Percentiles rank a stretch among this genome's conserved stretches.
These are phyloP conservation scores for Lampris incognitus DNA, from an alignment of 2,113 vertebrate genomes.

Conservation along the genomic window DNA sequence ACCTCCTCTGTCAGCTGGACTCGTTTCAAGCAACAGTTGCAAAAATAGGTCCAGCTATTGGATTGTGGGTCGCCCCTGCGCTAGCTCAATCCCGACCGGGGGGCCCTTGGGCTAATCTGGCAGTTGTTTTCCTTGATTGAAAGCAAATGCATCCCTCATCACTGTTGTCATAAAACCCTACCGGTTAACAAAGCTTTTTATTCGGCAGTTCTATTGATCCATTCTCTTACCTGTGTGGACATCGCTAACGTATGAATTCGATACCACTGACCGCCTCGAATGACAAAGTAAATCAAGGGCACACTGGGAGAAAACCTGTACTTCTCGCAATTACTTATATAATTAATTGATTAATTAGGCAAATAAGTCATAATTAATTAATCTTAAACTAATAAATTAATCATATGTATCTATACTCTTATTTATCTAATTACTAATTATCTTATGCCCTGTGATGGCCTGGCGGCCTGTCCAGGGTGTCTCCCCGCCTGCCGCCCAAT, in stretches of 20 bases:
- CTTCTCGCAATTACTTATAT: too few species aligned
- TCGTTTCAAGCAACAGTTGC: slow-evolving; percentile 73
- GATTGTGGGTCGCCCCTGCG: slow-evolving; percentile 23
- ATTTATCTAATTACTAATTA: too few species aligned
- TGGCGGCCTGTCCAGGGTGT: too few species aligned
- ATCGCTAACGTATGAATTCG: background rate
- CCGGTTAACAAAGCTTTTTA: slow-evolving; percentile 13
- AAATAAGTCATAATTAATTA: too few species aligned
- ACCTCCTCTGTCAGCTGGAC: slow-evolving; percentile 61
- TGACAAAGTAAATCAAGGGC: background rate
- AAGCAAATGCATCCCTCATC: slow-evolving; percentile 61
- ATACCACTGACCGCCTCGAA: too few species aligned
- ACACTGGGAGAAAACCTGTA: background rate
- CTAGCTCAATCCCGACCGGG: slow-evolving; percentile 6
- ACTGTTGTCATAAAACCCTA: slow-evolving; percentile 16
- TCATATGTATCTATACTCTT: too few species aligned
- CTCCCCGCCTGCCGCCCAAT: too few species aligned
- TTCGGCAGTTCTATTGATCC: slow-evolving; percentile 1
- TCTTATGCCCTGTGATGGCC: too few species aligned
- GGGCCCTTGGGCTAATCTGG: slow-evolving; percentile 52
- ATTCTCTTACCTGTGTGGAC: slow-evolving; percentile 8
- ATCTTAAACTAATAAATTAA: too few species aligned
- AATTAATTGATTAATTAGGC: too few species aligned
- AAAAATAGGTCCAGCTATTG: slow-evolving; percentile 57
- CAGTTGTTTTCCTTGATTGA: slow-evolving; percentile 69